Evolutionary conservation across 1,140 invertebrate genomes (phyloP).

Genomic region (Drosophila neocordata): DNA sequence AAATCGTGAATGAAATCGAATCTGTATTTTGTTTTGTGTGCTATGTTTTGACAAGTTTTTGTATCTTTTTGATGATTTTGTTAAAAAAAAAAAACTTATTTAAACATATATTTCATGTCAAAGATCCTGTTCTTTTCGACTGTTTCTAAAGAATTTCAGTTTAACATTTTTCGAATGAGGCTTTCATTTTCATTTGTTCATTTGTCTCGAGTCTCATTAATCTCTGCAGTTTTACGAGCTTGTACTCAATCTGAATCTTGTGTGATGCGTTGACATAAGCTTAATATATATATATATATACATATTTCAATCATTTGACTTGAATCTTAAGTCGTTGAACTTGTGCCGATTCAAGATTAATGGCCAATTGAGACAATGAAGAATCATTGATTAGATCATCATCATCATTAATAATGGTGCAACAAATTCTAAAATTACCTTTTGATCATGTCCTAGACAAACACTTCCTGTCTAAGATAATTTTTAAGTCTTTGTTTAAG

Average conservation of each 20-base stretch:
- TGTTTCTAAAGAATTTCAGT: background rate
- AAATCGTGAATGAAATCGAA: conserved; percentile 69
- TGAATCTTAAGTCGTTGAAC: conserved; percentile 3
- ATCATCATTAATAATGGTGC: background rate
- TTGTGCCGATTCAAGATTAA: conserved; percentile 40
- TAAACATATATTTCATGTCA: conserved; percentile 27
- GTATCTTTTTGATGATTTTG: conserved; percentile 54
- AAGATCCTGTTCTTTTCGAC: conserved; percentile 59
- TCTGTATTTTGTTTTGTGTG: conserved; percentile 46
- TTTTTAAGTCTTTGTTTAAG: no score
- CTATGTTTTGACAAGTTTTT: conserved; percentile 62
- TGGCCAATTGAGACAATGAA: conserved; percentile 25
- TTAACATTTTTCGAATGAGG: background rate
- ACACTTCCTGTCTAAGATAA: background rate
- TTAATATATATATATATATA: conserved; percentile 4
- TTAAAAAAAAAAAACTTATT: conserved; percentile 59
- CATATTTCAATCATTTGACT: background rate
- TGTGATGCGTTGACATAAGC: conserved; percentile 9
- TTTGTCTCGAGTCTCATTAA: conserved; percentile 15
- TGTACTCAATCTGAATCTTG: background rate
- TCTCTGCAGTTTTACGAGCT: conserved; percentile 35
- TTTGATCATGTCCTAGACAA: background rate
- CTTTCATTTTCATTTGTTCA: conserved; percentile 11
- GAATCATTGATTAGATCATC: conserved; percentile 1
- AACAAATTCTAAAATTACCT: background rate